These are phyloP conservation scores for Pseudolaguvia tuberculata DNA, from an alignment of 2,113 vertebrate genomes.

Conservation along the genomic window DNA sequence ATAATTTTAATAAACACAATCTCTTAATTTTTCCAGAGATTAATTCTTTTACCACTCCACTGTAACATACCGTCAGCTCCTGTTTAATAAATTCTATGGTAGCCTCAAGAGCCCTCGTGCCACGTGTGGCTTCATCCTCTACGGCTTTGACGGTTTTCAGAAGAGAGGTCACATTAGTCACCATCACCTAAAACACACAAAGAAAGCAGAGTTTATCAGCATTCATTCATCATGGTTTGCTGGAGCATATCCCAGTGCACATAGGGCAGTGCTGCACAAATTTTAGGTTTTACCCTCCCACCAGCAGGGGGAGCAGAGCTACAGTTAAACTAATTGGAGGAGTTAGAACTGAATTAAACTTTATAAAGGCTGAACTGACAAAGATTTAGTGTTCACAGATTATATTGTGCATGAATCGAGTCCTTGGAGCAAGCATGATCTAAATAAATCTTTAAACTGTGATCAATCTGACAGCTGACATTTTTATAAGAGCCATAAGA, in stretches of 20 bases:
- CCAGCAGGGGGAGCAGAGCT: slow-evolving; percentile 34
- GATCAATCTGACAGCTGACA: background rate
- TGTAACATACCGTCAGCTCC: slow-evolving; percentile 83
- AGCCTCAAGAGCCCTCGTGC: slow-evolving; percentile 92
- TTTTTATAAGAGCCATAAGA: background rate
- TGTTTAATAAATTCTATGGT: slow-evolving; percentile 98
- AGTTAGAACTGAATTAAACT: background rate
- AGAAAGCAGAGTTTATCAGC: slow-evolving; percentile 13
- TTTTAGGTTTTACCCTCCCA: background rate
- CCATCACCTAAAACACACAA: slow-evolving; percentile 84
- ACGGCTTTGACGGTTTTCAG: slow-evolving; percentile 98
- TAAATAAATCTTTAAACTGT: background rate
- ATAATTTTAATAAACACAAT: background rate
- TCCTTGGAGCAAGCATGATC: background rate
- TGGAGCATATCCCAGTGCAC: too few species aligned
- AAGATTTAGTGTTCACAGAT: background rate
- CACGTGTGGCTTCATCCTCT: slow-evolving; percentile 96
- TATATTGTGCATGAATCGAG: background rate
- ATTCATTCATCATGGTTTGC: too few species aligned
- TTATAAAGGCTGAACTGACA: background rate
- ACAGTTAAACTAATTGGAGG: background rate
- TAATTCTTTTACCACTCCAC: slow-evolving; percentile 23
- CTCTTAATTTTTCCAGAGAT: background rate
- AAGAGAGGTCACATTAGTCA: slow-evolving; percentile 96
- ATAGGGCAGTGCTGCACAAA: too few species aligned